These are phyloP conservation scores for Perizoma flavofasciatum DNA, from an alignment of 2,888 invertebrate species.

Conservation along the genomic window DNA sequence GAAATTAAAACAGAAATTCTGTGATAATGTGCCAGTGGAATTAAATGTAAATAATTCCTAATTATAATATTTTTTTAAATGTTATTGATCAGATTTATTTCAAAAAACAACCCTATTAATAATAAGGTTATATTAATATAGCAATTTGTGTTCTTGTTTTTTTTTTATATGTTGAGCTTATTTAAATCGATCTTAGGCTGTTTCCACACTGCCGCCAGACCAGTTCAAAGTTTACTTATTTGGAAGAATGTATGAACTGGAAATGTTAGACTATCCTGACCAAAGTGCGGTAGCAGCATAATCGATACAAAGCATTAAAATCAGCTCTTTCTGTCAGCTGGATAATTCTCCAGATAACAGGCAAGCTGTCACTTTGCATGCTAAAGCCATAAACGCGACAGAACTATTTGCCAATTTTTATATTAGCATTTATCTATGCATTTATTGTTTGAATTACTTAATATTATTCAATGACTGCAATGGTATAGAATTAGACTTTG, in stretches of 20 bases:
- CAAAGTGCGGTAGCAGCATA: no score
- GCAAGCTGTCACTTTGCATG: neutral
- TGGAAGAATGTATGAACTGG: no score
- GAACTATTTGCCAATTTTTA: slow-evolving; percentile 20
- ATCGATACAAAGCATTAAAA: neutral
- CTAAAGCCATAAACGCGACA: neutral
- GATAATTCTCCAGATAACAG: neutral
- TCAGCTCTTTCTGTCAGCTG: neutral
- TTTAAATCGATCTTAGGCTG: neutral
- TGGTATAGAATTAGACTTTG: slow-evolving; percentile 11
- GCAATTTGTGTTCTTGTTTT: neutral
- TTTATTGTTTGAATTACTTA: slow-evolving; percentile 38
- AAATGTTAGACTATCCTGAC: no score
- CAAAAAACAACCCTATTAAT: neutral
- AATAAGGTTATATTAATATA: no score
- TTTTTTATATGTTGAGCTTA: neutral
- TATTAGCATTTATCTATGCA: slow-evolving; percentile 48
- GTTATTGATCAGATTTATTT: slow-evolving; percentile 1
- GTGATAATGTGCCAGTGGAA: slow-evolving; percentile 73
- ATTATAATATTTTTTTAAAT: neutral
- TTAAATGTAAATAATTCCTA: slow-evolving; percentile 32
- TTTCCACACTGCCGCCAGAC: no score
- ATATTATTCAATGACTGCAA: slow-evolving; percentile 13
- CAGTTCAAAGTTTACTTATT: no score
- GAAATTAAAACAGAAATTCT: slow-evolving; percentile 39